Base-by-base conservation (phyloP, 2,113 vertebrate species). In the Turnix velox region DNA sequence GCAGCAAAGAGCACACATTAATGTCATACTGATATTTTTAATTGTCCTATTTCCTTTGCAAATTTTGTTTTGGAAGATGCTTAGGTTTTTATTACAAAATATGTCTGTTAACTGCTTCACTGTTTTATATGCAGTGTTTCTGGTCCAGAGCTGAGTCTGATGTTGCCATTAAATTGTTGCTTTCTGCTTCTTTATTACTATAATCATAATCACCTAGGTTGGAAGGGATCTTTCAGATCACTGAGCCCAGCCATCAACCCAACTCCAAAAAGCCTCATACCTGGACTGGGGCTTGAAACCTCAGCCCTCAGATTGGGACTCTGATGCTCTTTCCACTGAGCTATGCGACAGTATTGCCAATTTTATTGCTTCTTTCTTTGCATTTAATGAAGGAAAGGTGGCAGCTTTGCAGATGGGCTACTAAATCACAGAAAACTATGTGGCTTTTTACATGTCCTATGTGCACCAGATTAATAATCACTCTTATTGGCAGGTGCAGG, bases 341-440 rank as follows among this genome's bases (percentile, higher is more conserved):
- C n/a, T n/a, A n/a, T n/a, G n/a, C n/a, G n/a, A n/a, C n/a, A n/a
- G n/a, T n/a, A n/a, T 39, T 82, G 57, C 84, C 78, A 91, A 73
- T 89, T 95, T 95, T 95, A 87, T 87, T 85, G 58, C 74, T 54
- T 87, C 74, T 90, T 54, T 87, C 74, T 90, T 88, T 72, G 62
- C 46, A 69, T 94, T 91, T 91, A 92, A 79, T 58, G 84, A 95
- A 91, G 54, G 57, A 89, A 58, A 89, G 42, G 63, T 65, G 45
- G 78, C 67, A 89, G 66, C 89, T 91, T 92, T 92, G 62, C 78
- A 89, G 81, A 91, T 76, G 57, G 58, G 52, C n/a, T 82, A 27
- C 78, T 89, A 91, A 92, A 87, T 89, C 74, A 95, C 9, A n/a
- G 74, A 49, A 73, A 92, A 45, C 66, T 65, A 40, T 0, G 1